Base-by-base conservation (phyloP, 2,888 invertebrate species). In the Chalcosyrphus nemorum region DNA sequence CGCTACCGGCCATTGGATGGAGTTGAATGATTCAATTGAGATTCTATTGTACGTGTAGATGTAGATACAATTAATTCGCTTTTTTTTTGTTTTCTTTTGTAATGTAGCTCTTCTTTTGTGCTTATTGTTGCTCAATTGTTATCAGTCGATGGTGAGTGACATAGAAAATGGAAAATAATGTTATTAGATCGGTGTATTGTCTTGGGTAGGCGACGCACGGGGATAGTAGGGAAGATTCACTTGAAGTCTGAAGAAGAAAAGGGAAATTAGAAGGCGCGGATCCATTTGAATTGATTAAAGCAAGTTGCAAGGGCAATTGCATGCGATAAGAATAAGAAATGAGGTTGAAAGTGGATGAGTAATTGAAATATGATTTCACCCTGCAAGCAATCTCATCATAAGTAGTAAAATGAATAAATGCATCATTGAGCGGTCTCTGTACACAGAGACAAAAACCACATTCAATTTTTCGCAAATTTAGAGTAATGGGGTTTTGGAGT, bases 141-240 rank as follows among this genome's bases (percentile, higher is more conserved):
- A 75, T 75, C 65, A 41, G 66, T 5, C 21, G 35, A 21, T 74
- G 24, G 24, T 27, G 57, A 59, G 27, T 75, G 66, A 24, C 65
- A 63, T 54, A 66, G 75, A 66, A 66, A 66, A 57, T 52, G 66
- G 57, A 75, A 50, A 50, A 75, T 75, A 75, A 75, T 54, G 43
- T 45, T 45, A 54, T 75, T 41, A 66, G 50, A 38, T 41, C 38
- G 21, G 2, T 19, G 47, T 17, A 21, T 13, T 17, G 63, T 13
- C 17, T 45, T 2, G 4, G 54, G 43, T n/a, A 11, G 4, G 32
- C 1, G 52, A 1, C 5, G 24, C 0, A n/a, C n/a, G n/a, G 5
- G 50, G 13, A 17, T n/a, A 52, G 43, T 13, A 2, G 9, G n/a
- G 43, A 43, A 24, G 47, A 47, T 17, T 29, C 29, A 45, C 21